Evolutionary conservation across 1,140 invertebrate species (phyloP), one percentile per base, ranked within the genome.

Genomic region (Drosophila aff.): DNA sequence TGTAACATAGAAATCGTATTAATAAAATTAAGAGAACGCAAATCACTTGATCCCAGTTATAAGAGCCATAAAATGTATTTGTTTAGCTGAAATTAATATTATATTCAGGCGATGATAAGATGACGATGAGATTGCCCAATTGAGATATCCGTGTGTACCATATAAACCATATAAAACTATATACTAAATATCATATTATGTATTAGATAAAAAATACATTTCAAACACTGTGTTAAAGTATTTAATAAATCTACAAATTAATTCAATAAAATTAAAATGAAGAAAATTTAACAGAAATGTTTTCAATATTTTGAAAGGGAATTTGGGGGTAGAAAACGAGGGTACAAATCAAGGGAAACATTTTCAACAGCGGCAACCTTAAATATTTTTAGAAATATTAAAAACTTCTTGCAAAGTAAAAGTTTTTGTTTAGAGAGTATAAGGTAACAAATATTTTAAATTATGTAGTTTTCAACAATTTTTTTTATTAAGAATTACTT

Each of bases 181-280:
- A 77, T 84, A 75, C 78, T 69, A 49, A 72, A 79, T 83, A 84
- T 73, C 63, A 68, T 79, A 87, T 79, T 79, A 82, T 87, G 71
- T 87, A 81, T 78, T 90, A 87, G 85, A 76, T 85, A 23, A 82
- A 73, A 59, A 61, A 83, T 82, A 85, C 79, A 90, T 85, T 90
- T 90, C 81, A 85, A 90, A 90, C 85, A 90, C 85, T 90, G 85
- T 90, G 85, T 90, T 90, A 90, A 91, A 90, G 82, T 90, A 90
- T 90, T 90, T 90, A 85, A 90, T 90, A 90, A 90, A 85, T 82
- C 79, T 67, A 83, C 75, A 76, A 58, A 60, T 49, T 53, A 61
- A 73, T 73, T 73, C 67, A 85, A 86, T 57, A 67, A 90, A 80
- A 82, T 46, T 81, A 66, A 81, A 55, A 78, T 69, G 80, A 84